Conservation (phyloP, 2,888 invertebrate species). For the Melinopterus prodromus region DNA sequence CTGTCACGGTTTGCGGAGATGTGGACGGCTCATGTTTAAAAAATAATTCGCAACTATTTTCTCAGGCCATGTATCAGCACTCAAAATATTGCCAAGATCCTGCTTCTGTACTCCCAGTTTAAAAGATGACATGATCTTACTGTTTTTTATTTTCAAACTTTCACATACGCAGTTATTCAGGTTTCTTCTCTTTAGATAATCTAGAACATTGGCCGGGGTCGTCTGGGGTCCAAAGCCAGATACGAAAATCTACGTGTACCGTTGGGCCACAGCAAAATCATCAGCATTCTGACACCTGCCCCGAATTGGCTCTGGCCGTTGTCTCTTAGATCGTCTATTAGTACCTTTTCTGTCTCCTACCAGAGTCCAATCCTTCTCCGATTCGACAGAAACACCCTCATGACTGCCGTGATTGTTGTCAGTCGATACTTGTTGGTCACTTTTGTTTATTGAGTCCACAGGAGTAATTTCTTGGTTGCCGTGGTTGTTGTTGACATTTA, state of each 20-base stretch:
- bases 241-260: not conserved
- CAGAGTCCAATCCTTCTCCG: not conserved
- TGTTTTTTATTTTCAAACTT: no score
- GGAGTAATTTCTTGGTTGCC: not conserved
- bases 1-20: not conserved
- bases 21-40: not conserved
- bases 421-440: not conserved
- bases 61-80: not conserved
- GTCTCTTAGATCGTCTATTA: not conserved
- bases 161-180: no score
- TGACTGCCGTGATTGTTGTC: not conserved
- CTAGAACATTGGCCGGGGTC: not conserved
- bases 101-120: no score
- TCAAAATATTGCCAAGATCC: no score
- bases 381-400: not conserved
- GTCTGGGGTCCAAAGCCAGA: not conserved
- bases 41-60: not conserved
- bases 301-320: not conserved
- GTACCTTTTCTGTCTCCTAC: conserved; percentile 4
- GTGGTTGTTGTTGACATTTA: not conserved
- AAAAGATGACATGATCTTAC: no score
- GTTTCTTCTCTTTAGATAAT: not conserved
- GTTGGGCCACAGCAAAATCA: not conserved
- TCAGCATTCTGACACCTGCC: not conserved
- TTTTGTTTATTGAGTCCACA: not conserved